phyloP scores from a whole-genome alignment of 2,888 invertebrate genomes.

The Artemia sinica region DNA sequence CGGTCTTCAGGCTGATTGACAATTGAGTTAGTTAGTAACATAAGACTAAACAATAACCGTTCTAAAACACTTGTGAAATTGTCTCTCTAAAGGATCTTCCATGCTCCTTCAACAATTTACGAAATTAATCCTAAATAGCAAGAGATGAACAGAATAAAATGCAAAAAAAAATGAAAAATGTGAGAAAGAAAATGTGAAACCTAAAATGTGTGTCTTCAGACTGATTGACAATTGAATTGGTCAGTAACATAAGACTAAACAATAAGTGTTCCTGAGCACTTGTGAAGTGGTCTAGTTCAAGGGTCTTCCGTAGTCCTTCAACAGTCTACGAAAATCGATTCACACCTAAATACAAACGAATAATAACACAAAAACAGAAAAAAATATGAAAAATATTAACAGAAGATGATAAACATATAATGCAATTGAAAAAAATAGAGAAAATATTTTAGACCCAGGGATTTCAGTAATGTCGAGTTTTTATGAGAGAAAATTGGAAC shows the following conservation, averaged over 20 bases:
- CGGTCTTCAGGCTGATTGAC: conserved; percentile 67
- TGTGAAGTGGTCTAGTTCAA: not conserved
- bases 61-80: not conserved
- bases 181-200: conserved; percentile 45
- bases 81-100: not conserved
- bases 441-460: no score
- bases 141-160: no score
- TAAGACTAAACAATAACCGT: not conserved
- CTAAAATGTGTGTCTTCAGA: conserved; percentile 83
- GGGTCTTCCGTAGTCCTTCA: not conserved
- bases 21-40: conserved; percentile 67
- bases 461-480: no score
- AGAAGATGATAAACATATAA: no score
- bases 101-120: not conserved
- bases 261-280: not conserved
- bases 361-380: no score
- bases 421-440: no score
- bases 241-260: conserved; percentile 38
- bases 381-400: no score
- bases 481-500: no score
- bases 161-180: no score
- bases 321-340: conserved; percentile 7
- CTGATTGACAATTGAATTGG: conserved; percentile 70
- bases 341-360: conserved; percentile 16
- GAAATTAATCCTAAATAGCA: not conserved